These are phyloP conservation scores for Isurus oxyrinchus DNA, from an alignment of 2,113 vertebrate species.

Conservation along the genomic window DNA sequence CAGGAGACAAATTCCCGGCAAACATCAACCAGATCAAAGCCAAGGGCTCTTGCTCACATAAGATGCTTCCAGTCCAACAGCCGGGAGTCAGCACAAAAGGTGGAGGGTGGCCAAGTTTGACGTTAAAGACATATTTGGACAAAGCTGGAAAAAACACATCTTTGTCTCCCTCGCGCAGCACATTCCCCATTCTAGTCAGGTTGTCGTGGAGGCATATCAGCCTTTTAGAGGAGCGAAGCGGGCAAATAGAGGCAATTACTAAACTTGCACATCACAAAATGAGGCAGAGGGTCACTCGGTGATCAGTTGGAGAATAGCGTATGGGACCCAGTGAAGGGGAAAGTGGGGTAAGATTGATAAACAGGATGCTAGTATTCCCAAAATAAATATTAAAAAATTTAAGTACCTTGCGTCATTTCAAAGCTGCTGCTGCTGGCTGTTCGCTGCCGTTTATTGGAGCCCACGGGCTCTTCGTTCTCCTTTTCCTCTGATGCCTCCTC, in stretches of 20 bases:
- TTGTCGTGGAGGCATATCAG: background rate
- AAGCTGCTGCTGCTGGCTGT: slow-evolving; percentile 64
- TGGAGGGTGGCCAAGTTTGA: background rate
- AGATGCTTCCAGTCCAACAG: background rate
- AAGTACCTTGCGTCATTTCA: slow-evolving; percentile 65
- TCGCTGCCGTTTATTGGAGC: slow-evolving; percentile 36
- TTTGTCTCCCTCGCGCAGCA: background rate
- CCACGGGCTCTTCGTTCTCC: slow-evolving; percentile 46
- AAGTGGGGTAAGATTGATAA: background rate
- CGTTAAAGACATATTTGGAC: background rate
- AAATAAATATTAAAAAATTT: background rate
- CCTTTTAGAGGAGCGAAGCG: background rate
- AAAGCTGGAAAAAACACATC: background rate
- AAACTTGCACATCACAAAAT: background rate
- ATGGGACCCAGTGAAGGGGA: background rate
- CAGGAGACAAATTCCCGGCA: background rate
- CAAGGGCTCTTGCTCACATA: background rate
- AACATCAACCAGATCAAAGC: background rate
- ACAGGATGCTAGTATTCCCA: background rate
- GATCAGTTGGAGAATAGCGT: background rate
- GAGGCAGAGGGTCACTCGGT: background rate
- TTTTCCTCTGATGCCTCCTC: slow-evolving; percentile 43
- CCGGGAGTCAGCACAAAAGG: background rate
- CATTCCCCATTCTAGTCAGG: background rate
- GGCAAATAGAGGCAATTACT: background rate